Evolutionary conservation across 2,797 vertebrate genomes (phyloP), one percentile per base, ranked within the genome.

Genomic region (Enteromius viviparus): DNA sequence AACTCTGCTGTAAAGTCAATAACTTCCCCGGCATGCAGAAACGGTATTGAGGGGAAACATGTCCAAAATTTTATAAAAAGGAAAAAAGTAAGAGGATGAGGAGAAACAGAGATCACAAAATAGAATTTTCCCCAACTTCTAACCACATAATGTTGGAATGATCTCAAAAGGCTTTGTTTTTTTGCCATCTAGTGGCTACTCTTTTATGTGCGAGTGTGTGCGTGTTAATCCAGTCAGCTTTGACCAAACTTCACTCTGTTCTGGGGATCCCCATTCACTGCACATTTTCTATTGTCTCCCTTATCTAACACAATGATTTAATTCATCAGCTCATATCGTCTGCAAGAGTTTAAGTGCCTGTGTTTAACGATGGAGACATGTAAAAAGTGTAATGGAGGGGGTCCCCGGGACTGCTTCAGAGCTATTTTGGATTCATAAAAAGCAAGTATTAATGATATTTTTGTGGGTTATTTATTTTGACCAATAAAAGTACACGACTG

Each of bases 141-240:
- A 12, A 17, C 9, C 17, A 6, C 26, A 65, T 49, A 1, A 53
- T 53, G 21, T 29, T 49, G 45, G 6, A 9, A 23, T 17, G 29
- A 53, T 23, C 1, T 21, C 5, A 42, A 29, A 37, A 55, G 9
- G 17, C 15, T 9, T 4, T n/a, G 77, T 1, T 11, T 53, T 21
- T 3, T 51, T 34, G 37, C 51, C 78, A 70, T 71, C 78, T 80
- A 42, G 78, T 71, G 78, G 78, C 17, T 34, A 34, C 32, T 34
- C 3, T 34, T 34, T 32, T 3, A 32, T 32, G 32, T 32, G 32
- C 3, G 32, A 32, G 26, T 26, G 26, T 26, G 26, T 26, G 26
- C 26, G 29, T 32, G 32, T 34, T 4, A 70, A 7, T 1, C 3
- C 49, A 10, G 15, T 9, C 49, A 19, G 6, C 49, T 53, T 21